Evolutionary conservation across 1,140 invertebrate genomes (phyloP), one percentile per base, ranked within the genome.

Genomic region (Atta colombica): DNA sequence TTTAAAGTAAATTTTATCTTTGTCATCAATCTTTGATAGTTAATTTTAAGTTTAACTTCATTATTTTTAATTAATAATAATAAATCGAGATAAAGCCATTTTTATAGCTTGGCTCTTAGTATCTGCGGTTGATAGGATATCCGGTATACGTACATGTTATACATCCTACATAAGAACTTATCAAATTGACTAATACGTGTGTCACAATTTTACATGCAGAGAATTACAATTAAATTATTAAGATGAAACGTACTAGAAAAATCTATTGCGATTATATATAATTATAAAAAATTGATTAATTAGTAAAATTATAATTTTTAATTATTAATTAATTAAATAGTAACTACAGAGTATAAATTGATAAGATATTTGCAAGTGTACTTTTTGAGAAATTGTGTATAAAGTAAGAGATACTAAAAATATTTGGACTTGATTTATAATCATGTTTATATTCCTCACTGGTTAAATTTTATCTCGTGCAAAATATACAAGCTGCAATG

Each of bases 91-190:
- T 45, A n/a, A 71, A 49, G 14, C 6, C 5, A 68, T 71, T 49
- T 49, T 71, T 69, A 8, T 69, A 71, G 21, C 39, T 71, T 25
- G 21, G 14, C 68, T 35, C 25, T 71, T 7, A 8, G 10, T 71
- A 71, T 49, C n/a, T 71, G 68, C 68, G 21, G 21, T 71, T 71
- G 66, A 69, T 45, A 71, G 68, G n/a, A 49, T 71, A 71, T 71
- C 39, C 39, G 68, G 35, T 71, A 35, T 21, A 49, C n/a, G 14
- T 71, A 14, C 49, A 4, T 45, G 39, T 45, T 45, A 45, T 71
- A 71, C 35, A 71, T 49, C n/a, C 68, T 71, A 71, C 7, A 71
- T 49, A 49, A 71, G 39, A 25, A 71, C 39, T 71, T 71, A 45
- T 71, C 35, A 71, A 49, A 71, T 49, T 25, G 21, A 25, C 14